Conservation (phyloP, 2,797 vertebrate species). For the Lates japonicus region DNA sequence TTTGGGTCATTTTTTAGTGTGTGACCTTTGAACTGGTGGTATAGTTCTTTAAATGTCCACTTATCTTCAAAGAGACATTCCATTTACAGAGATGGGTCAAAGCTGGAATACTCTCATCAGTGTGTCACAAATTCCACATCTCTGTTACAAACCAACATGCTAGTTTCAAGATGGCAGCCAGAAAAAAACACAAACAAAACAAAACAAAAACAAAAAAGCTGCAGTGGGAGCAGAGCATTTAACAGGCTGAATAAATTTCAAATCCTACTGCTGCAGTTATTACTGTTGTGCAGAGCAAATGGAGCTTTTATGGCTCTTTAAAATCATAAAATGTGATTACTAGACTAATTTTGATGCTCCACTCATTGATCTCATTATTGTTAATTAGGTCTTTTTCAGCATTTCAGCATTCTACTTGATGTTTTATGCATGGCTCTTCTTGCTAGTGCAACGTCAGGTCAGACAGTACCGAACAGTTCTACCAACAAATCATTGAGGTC, state of each 20-base stretch:
- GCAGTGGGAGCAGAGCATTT: conserved; percentile 4
- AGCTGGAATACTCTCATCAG: conserved; percentile 61
- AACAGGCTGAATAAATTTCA: conserved; percentile 10
- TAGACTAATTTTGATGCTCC: background rate
- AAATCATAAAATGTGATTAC: background rate
- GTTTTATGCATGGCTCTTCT: background rate
- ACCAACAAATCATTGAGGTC: conserved; percentile 32
- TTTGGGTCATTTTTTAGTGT: conserved; percentile 17
- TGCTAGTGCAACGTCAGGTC: conserved; percentile 8
- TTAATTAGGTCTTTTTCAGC: background rate
- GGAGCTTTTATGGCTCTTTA: background rate
- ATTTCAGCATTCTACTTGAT: background rate
- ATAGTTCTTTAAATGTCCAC: conserved; percentile 65
- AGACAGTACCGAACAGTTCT: background rate
- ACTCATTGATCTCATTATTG: background rate
- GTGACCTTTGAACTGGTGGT: conserved; percentile 43
- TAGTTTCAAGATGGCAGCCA: conserved; percentile 65
- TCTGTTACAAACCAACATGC: conserved; percentile 75
- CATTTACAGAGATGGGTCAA: conserved; percentile 71
- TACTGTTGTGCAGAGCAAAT: background rate
- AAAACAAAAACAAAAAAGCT: conserved; percentile 27
- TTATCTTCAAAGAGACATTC: conserved; percentile 75
- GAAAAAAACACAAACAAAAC: conserved; percentile 26
- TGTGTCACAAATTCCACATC: conserved; percentile 78
- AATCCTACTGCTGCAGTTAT: background rate